These are phyloP conservation scores for Subanguina moxae DNA, from an alignment of 1,140 invertebrate genomes.

Conservation along the genomic window DNA sequence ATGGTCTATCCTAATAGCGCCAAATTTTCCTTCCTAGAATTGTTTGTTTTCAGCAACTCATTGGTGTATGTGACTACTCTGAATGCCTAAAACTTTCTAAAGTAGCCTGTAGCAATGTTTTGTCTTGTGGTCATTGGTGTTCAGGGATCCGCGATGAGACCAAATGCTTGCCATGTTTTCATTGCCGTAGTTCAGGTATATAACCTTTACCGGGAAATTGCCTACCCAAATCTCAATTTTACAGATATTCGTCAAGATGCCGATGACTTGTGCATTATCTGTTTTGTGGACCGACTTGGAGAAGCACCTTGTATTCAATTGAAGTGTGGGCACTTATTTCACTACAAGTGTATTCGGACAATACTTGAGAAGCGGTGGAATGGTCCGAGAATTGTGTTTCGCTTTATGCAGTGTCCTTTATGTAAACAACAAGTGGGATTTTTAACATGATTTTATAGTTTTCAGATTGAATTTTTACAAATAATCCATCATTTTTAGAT, in stretches of 20 bases:
- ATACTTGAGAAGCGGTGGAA: conserved; percentile 83
- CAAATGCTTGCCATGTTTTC: conserved; percentile 80
- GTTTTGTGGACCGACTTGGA: conserved; percentile 89
- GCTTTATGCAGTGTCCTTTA: conserved; percentile 90
- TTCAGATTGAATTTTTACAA: conserved; percentile 63
- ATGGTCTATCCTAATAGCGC: too few relatives aligned
- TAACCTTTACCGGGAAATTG: conserved; percentile 7
- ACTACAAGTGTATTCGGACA: conserved; percentile 81
- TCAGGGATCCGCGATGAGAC: conserved; percentile 80
- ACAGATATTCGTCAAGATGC: conserved; percentile 72
- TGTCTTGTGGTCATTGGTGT: conserved; percentile 84
- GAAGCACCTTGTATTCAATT: conserved; percentile 90
- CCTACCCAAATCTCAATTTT: conserved; percentile 10
- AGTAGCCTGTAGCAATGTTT: conserved; percentile 76
- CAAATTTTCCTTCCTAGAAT: not conserved
- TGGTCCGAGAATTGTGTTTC: conserved; percentile 89
- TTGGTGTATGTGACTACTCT: conserved; percentile 84
- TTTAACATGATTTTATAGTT: too few relatives aligned
- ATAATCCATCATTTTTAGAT: conserved; percentile 66
- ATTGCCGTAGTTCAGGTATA: conserved; percentile 61
- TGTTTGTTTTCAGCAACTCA: conserved; percentile 57
- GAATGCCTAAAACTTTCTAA: conserved; percentile 75
- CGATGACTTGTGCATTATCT: conserved; percentile 99
- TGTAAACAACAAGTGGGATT: conserved; percentile 66
- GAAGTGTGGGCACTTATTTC: conserved; percentile 90